Base-by-base conservation (phyloP, 2,888 invertebrate species). In the Protophormia terraenovae region DNA sequence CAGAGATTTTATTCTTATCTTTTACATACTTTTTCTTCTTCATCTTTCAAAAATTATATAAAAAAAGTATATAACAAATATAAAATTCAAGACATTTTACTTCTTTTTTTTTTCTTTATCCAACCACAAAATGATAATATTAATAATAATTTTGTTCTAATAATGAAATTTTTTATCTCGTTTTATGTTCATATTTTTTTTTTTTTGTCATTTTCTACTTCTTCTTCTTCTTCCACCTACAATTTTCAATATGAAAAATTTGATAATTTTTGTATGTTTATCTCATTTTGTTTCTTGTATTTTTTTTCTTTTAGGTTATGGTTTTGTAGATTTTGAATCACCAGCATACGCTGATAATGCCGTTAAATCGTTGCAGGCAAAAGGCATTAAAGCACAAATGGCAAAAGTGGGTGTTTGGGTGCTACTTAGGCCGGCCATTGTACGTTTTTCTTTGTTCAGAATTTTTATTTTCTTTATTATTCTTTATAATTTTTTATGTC, bases 361-460 rank as follows among this genome's bases (percentile, higher is more conserved):
- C 91, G 98, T 99, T 92, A 98, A 98, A 95, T 98, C 97, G 93
- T 96, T 99, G 94, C 97, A 97, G 95, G 96, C 97, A 93, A 97
- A 97, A 95, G 98, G 98, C 95, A 97, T 98, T 94, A 98, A 99
- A 96, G 99, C 98, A 94, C 99, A 99, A 96, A 99, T 99, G 99
- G 99, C 99, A 95, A 99, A 98, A 97, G 97, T 97, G 97, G 97
- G 97, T 97, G 97, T 97, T 96, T 96, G 97, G 96, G 96, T 96
- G 96, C 97, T 96, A 95, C 97, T 96, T 97, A 97, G 97, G 96
- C 96, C 96, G 96, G 96, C 96, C 96, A 97, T 96, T 97, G 97
- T 97, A 97, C 97, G 97, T 97, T 97, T 93, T 93, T 93, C 95
- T 96, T 81, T 85, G 78, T 78, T 78, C 69, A 50, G 71, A 78